phyloP scores from a whole-genome alignment of 35 echinoderm and acorn worm species.

The Antedon bifida region DNA sequence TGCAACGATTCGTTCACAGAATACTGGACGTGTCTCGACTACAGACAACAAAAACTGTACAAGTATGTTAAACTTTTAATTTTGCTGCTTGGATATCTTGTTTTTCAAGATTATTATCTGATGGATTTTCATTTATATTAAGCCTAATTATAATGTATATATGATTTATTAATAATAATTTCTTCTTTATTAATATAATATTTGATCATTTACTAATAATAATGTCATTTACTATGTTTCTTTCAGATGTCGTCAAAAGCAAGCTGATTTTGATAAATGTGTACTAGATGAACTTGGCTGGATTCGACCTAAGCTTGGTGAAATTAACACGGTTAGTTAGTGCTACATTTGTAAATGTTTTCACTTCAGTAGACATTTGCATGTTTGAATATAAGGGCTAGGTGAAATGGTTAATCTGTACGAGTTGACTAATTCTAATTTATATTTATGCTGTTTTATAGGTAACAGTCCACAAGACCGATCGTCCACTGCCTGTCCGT shows the following conservation, averaged over 20 bases:
- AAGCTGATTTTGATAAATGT: slow-evolving; percentile 86
- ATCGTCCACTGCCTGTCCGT: slow-evolving; percentile 33
- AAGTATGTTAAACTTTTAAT: slow-evolving; percentile 4
- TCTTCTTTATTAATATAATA: no score
- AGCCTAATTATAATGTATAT: neutral
- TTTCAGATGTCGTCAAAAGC: slow-evolving; percentile 55
- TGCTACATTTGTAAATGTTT: neutral
- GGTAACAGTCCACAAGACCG: slow-evolving; percentile 53
- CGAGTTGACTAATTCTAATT: no score
- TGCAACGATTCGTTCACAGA: slow-evolving; percentile 90
- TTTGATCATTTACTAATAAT: no score
- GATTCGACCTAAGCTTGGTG: slow-evolving; percentile 84
- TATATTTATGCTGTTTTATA: neutral
- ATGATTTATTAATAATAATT: no score
- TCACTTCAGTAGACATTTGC: neutral
- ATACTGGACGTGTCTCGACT: slow-evolving; percentile 96
- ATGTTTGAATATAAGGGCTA: neutral
- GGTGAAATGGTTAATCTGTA: no score
- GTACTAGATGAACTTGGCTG: slow-evolving; percentile 79
- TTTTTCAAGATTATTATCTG: neutral
- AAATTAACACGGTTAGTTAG: slow-evolving; percentile 43
- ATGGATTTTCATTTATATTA: neutral
- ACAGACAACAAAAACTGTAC: slow-evolving; percentile 33
- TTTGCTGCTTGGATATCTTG: neutral
- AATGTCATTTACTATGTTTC: neutral